phyloP scores from a whole-genome alignment of 2,113 vertebrate genomes.

The Synchiropus splendidus region DNA sequence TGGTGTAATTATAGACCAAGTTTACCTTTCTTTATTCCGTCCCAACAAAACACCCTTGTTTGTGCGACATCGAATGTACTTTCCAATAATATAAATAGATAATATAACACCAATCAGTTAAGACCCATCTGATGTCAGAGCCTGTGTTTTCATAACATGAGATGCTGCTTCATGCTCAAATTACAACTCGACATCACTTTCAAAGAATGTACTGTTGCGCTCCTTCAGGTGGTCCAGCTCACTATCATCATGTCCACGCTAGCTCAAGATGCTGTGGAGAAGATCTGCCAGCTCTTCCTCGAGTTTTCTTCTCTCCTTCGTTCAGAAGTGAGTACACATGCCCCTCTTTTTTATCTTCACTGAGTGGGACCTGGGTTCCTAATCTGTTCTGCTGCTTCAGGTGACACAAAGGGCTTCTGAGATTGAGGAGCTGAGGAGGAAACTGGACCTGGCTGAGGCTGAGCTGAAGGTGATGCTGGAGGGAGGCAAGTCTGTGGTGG shows the following conservation, averaged over 20 bases:
- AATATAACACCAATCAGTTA: no score
- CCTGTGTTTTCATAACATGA: no score
- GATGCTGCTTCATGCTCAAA: no score
- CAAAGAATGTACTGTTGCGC: neutral
- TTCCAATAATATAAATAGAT: no score
- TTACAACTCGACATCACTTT: no score
- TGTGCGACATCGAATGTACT: no score
- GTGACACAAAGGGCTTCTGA: slow-evolving; percentile 26
- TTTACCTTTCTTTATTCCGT: no score
- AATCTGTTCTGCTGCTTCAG: no score
- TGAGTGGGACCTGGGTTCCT: neutral
- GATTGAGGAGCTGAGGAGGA: slow-evolving; percentile 37
- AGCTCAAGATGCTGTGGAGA: slow-evolving; percentile 52
- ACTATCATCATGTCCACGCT: slow-evolving; percentile 42
- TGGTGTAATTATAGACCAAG: no score
- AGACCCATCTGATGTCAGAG: no score
- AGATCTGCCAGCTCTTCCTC: slow-evolving; percentile 52
- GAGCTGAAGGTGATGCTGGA: slow-evolving; percentile 40
- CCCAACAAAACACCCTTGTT: no score
- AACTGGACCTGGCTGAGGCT: slow-evolving; percentile 31
- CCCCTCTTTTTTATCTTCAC: no score
- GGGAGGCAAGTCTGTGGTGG: slow-evolving; percentile 2
- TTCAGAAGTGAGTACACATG: slow-evolving; percentile 23
- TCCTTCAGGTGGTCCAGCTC: slow-evolving; percentile 40
- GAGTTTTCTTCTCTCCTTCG: slow-evolving; percentile 44